Percentiles rank a stretch among this genome's conserved stretches.
Evolutionary conservation across 2,888 invertebrate species (phyloP).

Genomic region (Spisula subtruncata): DNA sequence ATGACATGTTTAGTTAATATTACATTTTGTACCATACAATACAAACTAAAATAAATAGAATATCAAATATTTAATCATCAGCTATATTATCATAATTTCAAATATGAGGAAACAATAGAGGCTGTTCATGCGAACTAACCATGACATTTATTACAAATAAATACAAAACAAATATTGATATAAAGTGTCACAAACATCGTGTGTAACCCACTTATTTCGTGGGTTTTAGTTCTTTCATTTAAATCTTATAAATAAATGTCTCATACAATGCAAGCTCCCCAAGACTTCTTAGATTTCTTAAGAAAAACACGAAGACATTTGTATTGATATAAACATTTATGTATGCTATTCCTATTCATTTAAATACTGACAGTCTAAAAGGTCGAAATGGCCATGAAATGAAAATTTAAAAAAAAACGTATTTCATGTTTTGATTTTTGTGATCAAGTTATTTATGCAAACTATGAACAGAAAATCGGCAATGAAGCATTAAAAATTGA

Average conservation of each 20-base stretch:
- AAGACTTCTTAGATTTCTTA: background rate
- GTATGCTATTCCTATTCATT: background rate
- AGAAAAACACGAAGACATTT: background rate
- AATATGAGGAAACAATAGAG: slow-evolving; percentile 1
- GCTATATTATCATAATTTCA: background rate
- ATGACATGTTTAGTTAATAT: background rate
- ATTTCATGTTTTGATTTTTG: background rate
- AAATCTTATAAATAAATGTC: slow-evolving; percentile 8
- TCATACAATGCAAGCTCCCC: background rate
- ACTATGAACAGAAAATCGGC: background rate
- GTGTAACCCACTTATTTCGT: background rate
- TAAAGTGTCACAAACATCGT: slow-evolving; percentile 37
- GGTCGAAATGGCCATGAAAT: slow-evolving; percentile 2
- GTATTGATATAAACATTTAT: slow-evolving; percentile 11
- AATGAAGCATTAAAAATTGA: background rate
- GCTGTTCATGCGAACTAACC: slow-evolving; percentile 1
- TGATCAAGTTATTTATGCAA: background rate
- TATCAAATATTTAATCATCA: background rate
- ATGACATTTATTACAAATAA: slow-evolving; percentile 5
- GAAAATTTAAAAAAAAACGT: background rate
- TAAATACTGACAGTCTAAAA: background rate
- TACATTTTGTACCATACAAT: no score
- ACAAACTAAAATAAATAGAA: background rate
- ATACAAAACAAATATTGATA: slow-evolving; percentile 36
- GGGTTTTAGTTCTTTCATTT: background rate